These are phyloP conservation scores for Neosalanx taihuensis DNA, from an alignment of 2,797 vertebrate genomes.

Conservation along the genomic window DNA sequence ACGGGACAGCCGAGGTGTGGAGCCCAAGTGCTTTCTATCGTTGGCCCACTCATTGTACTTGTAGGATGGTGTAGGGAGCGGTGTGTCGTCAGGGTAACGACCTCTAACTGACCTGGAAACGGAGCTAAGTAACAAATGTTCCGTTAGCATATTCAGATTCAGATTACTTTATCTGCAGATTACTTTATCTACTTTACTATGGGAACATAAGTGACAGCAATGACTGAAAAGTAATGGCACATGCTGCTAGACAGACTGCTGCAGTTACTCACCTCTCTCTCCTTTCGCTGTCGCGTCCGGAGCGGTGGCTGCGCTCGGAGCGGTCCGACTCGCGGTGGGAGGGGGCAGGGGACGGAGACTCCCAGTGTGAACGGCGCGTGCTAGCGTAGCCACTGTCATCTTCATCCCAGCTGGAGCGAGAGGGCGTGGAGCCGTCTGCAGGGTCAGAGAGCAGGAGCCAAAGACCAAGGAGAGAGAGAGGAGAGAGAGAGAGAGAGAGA, in stretches of 20 bases:
- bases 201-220: not conserved
- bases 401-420: constrained; percentile 95
- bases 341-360: constrained; percentile 87
- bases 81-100: constrained; percentile 85
- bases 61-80: constrained; percentile 92
- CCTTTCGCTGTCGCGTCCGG: constrained; percentile 82
- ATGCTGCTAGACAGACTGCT: not conserved
- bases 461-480: not conserved
- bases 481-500: not conserved
- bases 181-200: too few species aligned
- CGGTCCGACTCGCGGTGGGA: constrained; percentile 82
- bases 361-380: constrained; percentile 89
- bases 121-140: constrained; percentile 15
- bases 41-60: constrained; percentile 99
- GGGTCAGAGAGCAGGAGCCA: not conserved
- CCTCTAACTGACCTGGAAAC: constrained; percentile 82
- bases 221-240: too few species aligned
- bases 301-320: constrained; percentile 78
- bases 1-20: constrained; percentile 90
- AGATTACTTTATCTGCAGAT: too few species aligned
- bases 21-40: constrained; percentile 88
- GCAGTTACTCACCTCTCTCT: constrained; percentile 70
- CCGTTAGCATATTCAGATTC: constrained; percentile 11
- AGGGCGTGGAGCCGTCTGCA: constrained; percentile 88
- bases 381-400: constrained; percentile 83